Conservation (phyloP, 2,113 vertebrate species). For the Phasianus colchicus region DNA sequence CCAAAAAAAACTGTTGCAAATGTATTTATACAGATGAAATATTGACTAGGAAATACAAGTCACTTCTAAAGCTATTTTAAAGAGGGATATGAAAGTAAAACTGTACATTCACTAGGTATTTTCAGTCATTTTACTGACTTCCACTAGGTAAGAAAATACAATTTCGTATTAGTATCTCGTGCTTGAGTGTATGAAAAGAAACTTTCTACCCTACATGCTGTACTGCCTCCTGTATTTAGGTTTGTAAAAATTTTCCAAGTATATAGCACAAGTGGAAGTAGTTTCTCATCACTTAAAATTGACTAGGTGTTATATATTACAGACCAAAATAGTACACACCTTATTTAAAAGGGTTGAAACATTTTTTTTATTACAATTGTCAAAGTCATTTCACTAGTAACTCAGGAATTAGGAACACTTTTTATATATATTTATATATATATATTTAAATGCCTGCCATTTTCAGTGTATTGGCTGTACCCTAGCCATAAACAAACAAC, state of each 20-base stretch:
- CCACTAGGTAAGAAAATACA: conserved; percentile 85
- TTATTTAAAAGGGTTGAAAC: conserved; percentile 76
- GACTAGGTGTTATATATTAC: conserved; percentile 73
- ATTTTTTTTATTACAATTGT: conserved; percentile 82
- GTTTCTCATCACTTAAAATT: conserved; percentile 62
- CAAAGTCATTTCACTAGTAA: conserved; percentile 81
- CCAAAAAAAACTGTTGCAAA: conserved; percentile 65
- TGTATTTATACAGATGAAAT: conserved; percentile 81
- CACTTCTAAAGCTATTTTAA: conserved; percentile 73
- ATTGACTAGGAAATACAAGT: conserved; percentile 66
- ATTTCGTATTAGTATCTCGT: conserved; percentile 78
- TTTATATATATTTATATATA: conserved; percentile 56
- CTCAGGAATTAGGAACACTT: conserved; percentile 77
- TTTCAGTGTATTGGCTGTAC: conserved; percentile 72
- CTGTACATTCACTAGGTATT: conserved; percentile 80
- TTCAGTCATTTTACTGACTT: conserved; percentile 76
- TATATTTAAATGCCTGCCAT: conserved; percentile 81
- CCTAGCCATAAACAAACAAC: not conserved
- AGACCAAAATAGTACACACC: conserved; percentile 83
- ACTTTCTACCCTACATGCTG: conserved; percentile 70
- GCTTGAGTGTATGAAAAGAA: conserved; percentile 74
- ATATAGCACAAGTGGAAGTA: conserved; percentile 66
- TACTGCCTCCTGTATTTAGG: conserved; percentile 54
- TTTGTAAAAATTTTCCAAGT: conserved; percentile 72
- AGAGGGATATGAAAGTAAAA: conserved; percentile 76